Conservation (phyloP, 2,888 invertebrate species). For the Dryobotodes eremita region DNA sequence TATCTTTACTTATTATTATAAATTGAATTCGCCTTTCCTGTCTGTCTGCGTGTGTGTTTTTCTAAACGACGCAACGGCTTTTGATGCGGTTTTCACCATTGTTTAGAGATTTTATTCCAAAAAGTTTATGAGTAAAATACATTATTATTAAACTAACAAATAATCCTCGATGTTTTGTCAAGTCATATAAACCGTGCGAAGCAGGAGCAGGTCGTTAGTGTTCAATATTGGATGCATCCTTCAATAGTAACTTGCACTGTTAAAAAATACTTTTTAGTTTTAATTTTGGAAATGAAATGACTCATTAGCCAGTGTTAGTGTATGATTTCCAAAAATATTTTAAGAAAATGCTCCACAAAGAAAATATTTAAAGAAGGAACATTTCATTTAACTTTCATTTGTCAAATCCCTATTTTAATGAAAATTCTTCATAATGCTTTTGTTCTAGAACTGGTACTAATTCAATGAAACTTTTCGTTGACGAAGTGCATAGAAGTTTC, state of each 20-base stretch:
- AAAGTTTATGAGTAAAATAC: background rate
- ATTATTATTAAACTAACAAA: background rate
- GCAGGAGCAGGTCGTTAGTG: background rate
- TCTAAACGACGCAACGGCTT: background rate
- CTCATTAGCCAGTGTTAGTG: too few species aligned
- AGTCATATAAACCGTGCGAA: background rate
- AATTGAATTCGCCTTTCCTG: background rate
- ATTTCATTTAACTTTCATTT: constrained; percentile 26
- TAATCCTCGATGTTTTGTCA: background rate
- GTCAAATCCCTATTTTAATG: constrained; percentile 22
- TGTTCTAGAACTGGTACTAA: background rate
- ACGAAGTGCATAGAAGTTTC: constrained; percentile 33
- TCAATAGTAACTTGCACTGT: too few species aligned
- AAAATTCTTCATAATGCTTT: constrained; percentile 21
- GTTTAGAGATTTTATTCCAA: background rate
- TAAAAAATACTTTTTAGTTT: too few species aligned
- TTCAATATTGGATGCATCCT: too few species aligned
- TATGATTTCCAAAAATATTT: background rate
- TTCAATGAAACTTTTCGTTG: constrained; percentile 19
- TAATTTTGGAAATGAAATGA: too few species aligned
- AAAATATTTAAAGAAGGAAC: background rate
- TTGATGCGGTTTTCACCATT: background rate
- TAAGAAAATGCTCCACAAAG: background rate
- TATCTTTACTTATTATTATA: background rate
- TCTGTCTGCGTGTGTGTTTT: background rate